A percentile compares a stretch with the other conserved stretches of the same genome.
Evolutionary conservation across 2,797 vertebrate genomes (phyloP).

Genomic region (Toxotes lorentzi): DNA sequence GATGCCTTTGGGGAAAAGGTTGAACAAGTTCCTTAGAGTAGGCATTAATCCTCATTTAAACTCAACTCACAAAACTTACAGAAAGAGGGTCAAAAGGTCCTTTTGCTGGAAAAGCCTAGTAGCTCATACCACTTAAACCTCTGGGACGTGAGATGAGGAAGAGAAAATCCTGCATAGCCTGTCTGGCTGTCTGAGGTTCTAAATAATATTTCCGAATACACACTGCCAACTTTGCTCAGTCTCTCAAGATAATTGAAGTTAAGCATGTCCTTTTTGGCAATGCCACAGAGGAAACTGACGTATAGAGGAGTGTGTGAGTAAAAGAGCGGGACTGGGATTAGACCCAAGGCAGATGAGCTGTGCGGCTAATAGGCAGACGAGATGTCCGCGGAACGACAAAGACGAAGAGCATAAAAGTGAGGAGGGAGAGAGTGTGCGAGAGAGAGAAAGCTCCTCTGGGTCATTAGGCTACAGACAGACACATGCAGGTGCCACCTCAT

Average conservation of each 20-base stretch:
- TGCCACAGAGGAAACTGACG: constrained; percentile 40
- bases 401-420: constrained; percentile 53
- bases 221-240: constrained; percentile 55
- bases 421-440: constrained; percentile 25
- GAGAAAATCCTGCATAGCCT: constrained; percentile 52
- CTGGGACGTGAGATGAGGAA: constrained; percentile 61
- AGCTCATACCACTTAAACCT: constrained; percentile 63
- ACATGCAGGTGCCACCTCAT: constrained; percentile 75
- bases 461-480: constrained; percentile 79
- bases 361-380: constrained; percentile 39
- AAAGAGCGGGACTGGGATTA: constrained; percentile 45
- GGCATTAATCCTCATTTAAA: constrained; percentile 68
- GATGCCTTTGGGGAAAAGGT: constrained; percentile 43
- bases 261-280: constrained; percentile 49
- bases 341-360: constrained; percentile 42
- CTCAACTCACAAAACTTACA: constrained; percentile 59
- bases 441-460: constrained; percentile 65
- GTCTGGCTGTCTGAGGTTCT: constrained; percentile 47
- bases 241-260: constrained; percentile 60
- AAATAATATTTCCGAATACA: constrained; percentile 70
- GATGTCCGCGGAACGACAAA: constrained; percentile 37
- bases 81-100: constrained; percentile 71
- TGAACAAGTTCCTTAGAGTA: constrained; percentile 53
- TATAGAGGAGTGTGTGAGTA: constrained; percentile 35
- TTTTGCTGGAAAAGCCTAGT: constrained; percentile 61